These are phyloP conservation scores for Hemitrygon akajei DNA, from an alignment of 2,797 vertebrate species.

Conservation along the genomic window DNA sequence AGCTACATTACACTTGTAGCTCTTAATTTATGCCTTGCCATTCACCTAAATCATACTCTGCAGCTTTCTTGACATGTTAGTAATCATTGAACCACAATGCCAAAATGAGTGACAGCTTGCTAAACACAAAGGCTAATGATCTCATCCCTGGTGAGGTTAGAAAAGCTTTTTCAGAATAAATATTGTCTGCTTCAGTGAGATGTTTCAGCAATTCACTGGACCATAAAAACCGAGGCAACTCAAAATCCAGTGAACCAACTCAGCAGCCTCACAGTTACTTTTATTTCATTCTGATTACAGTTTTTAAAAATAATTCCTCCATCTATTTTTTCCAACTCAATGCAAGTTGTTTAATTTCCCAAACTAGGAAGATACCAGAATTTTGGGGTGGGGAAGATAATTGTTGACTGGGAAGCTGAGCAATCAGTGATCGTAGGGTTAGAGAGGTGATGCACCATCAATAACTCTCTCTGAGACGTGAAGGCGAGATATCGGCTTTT, in stretches of 20 bases:
- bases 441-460: too few relatives aligned
- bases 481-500: too few relatives aligned
- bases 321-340: too few relatives aligned
- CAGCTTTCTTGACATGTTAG: conserved; percentile 9
- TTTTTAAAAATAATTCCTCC: too few relatives aligned
- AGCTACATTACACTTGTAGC: not conserved
- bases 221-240: not conserved
- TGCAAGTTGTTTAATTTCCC: too few relatives aligned
- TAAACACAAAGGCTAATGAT: not conserved
- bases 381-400: too few relatives aligned
- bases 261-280: too few relatives aligned
- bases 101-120: conserved; percentile 3
- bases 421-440: too few relatives aligned
- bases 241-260: not conserved
- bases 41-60: not conserved
- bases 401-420: too few relatives aligned
- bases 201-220: not conserved
- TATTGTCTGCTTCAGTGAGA: not conserved
- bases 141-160: not conserved
- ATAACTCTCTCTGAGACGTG: too few relatives aligned
- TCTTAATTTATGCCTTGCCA: conserved; percentile 26
- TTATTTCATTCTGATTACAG: too few relatives aligned
- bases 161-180: not conserved
- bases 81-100: not conserved
- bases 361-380: too few relatives aligned